Conservation (phyloP, 2,797 vertebrate species). For the Epinephelus malabaricus region DNA sequence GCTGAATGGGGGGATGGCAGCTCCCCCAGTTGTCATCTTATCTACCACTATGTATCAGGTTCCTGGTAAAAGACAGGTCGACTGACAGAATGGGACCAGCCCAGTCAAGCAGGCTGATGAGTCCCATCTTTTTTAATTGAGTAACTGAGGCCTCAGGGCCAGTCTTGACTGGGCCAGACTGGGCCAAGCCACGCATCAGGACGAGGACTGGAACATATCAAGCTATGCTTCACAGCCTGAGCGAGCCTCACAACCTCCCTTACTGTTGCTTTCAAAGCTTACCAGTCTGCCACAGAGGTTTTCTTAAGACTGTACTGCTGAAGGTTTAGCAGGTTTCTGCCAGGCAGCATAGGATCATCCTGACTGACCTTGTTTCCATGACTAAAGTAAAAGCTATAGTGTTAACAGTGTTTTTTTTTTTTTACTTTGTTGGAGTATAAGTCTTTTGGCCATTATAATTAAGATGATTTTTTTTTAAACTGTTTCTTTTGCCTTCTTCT, state of each 20-base stretch:
- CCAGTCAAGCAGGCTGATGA: constrained; percentile 65
- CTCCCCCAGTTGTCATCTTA: constrained; percentile 68
- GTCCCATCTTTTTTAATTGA: constrained; percentile 69
- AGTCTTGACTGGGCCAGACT: neutral
- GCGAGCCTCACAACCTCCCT: neutral
- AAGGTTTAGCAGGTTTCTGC: neutral
- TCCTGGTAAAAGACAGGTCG: constrained; percentile 55
- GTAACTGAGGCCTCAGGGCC: constrained; percentile 31
- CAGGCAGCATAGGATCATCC: too few relatives aligned
- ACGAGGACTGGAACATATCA: neutral
- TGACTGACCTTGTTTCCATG: neutral
- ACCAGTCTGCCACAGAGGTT: neutral
- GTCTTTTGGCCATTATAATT: too few relatives aligned
- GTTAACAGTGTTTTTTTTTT: too few relatives aligned
- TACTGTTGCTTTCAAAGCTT: neutral
- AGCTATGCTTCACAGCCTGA: constrained; percentile 8
- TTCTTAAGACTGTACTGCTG: neutral
- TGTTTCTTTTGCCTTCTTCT: too few relatives aligned
- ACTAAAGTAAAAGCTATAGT: neutral
- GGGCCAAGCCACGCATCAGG: neutral
- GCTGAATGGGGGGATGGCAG: constrained; percentile 25
- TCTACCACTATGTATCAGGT: constrained; percentile 71
- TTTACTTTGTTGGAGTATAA: too few relatives aligned
- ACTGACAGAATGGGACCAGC: constrained; percentile 80
- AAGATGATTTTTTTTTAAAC: too few relatives aligned